Evolutionary conservation across 2,888 invertebrate species (phyloP), one percentile per base, ranked within the genome.

Genomic region (Lycia hirtaria): DNA sequence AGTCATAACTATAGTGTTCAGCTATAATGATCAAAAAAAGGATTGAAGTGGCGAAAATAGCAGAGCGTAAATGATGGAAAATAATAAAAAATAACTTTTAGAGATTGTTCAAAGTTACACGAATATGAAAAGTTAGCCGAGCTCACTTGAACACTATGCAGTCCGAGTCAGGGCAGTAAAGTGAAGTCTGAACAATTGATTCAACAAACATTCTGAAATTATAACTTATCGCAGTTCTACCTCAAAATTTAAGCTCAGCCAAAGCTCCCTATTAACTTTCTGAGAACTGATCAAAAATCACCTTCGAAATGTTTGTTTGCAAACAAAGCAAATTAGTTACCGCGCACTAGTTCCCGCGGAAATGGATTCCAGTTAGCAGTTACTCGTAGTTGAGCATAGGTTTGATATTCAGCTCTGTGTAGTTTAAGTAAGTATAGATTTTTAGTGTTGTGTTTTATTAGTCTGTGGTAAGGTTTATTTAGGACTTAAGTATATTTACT

Each of bases 261-360:
- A 37, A 37, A 37, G 37, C 37, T 37, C n/a, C 38, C 22, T 22
- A 6, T 22, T 10, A 20, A 22, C 22, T 14, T 14, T 17, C 15
- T 0, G 7, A 4, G 7, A 24, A 28, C 41, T 10, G 41, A 15
- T 41, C 15, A 40, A 38, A 38, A 38, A 22, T 22, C 5, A 35
- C 35, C 37, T 60, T 48, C 44, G 22, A 41, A 52, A 15, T 41
- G 56, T 65, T 75, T 69, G 70, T 69, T 72, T 72, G 62, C 64
- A 67, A 69, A 72, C 69, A 72, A 71, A 67, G 63, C 65, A 64
- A 69, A 74, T 68, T 66, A 69, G 68, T 72, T 67, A 63, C 68
- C 56, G 47, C 63, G 67, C n/a, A n/a, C n/a, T 60, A 64, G 48
- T 56, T 54, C 48, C 48, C 52, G 19, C 30, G 38, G 6, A 65